Evolutionary conservation across 2,888 invertebrate genomes (phyloP).

Genomic region (Punctoribates punctum): DNA sequence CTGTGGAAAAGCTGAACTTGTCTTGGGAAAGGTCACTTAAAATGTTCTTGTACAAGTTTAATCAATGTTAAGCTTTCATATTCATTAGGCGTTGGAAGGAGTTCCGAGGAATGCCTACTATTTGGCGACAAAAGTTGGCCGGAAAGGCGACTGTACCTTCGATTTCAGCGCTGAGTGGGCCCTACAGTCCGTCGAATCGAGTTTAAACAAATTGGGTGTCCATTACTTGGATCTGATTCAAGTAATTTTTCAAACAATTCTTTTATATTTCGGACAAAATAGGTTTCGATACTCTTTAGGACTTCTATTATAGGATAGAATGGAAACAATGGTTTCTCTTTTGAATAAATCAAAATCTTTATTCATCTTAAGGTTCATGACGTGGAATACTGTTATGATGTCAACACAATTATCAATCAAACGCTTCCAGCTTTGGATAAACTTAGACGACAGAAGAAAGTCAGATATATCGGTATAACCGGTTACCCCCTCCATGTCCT

Average conservation of each 20-base stretch:
- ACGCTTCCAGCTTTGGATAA: conserved; percentile 76
- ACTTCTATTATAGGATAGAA: too few species aligned
- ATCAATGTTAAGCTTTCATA: not conserved
- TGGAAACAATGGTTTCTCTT: too few species aligned
- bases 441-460: conserved; percentile 65
- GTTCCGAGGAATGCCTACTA: conserved; percentile 79
- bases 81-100: conserved; percentile 62
- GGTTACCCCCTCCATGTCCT: conserved; percentile 72
- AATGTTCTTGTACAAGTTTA: not conserved
- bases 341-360: too few species aligned
- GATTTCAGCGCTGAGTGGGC: conserved; percentile 76
- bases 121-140: conserved; percentile 83
- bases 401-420: conserved; percentile 73
- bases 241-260: conserved; percentile 57
- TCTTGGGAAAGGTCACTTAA: conserved; percentile 71
- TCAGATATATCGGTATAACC: conserved; percentile 76
- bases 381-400: conserved; percentile 74
- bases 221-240: conserved; percentile 85
- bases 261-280: not conserved
- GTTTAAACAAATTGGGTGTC: conserved; percentile 67
- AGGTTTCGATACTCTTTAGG: too few species aligned
- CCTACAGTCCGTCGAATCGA: conserved; percentile 68
- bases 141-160: conserved; percentile 68
- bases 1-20: conserved; percentile 69
- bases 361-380: conserved; percentile 78